Evolutionary conservation across 2,797 vertebrate species (phyloP).

Genomic region (Lagothrix lagotricha): DNA sequence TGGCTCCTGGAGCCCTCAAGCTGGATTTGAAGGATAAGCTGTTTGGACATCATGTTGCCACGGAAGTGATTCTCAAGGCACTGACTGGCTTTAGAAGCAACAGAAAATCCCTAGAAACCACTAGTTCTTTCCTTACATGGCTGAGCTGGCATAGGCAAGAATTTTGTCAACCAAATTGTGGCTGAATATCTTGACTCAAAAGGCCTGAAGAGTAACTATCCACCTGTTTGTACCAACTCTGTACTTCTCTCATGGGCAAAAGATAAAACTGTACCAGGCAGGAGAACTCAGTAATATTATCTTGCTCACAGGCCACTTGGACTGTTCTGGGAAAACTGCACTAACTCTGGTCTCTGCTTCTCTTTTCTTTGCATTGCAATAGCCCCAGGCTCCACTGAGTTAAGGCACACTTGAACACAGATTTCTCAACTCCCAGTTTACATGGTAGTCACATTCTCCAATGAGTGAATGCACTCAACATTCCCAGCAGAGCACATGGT

Average conservation of each 20-base stretch:
- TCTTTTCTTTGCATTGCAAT: neutral
- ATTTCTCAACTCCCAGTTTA: neutral
- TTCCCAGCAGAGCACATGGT: neutral
- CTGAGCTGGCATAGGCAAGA: slow-evolving; percentile 97
- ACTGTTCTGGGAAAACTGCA: neutral
- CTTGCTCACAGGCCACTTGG: accelerated
- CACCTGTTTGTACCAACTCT: slow-evolving; percentile 93
- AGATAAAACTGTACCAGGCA: slow-evolving; percentile 91
- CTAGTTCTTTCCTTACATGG: slow-evolving; percentile 95
- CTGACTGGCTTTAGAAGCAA: slow-evolving; percentile 92
- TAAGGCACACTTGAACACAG: neutral
- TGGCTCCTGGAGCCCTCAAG: slow-evolving; percentile 79
- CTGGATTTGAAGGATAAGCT: slow-evolving; percentile 88
- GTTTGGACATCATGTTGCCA: slow-evolving; percentile 95
- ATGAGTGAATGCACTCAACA: accelerated
- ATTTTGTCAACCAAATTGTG: slow-evolving; percentile 93
- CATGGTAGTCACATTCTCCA: neutral
- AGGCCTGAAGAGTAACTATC: slow-evolving; percentile 90
- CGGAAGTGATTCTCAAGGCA: slow-evolving; percentile 90
- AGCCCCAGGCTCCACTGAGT: neutral
- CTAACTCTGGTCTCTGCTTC: neutral
- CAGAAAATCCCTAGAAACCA: slow-evolving; percentile 91
- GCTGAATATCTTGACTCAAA: slow-evolving; percentile 89
- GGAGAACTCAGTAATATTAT: neutral
- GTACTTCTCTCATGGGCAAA: slow-evolving; percentile 92